phyloP scores from a whole-genome alignment of 53 echinoderm and acorn worm species.

The Henricia sp. region DNA sequence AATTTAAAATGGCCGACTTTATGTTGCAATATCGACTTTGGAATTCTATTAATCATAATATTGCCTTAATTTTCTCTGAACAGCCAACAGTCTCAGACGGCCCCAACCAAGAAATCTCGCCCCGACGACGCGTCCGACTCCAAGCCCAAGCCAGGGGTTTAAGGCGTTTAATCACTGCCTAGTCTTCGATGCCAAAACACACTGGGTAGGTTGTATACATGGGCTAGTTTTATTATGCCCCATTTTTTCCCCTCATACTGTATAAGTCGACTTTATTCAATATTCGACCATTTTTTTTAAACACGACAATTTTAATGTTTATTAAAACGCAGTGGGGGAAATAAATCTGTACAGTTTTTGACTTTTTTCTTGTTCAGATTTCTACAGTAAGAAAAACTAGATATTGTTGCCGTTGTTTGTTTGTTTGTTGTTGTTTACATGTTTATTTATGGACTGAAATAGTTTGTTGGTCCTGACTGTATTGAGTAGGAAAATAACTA shows the following conservation, averaged over 20 bases:
- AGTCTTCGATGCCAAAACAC: background rate
- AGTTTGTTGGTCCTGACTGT: background rate
- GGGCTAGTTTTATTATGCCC: background rate
- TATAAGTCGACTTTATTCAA: background rate
- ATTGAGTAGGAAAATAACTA: background rate
- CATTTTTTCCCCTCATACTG: conserved; percentile 3
- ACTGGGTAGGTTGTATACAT: background rate
- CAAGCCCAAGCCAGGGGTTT: conserved; percentile 10
- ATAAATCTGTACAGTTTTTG: conserved; percentile 48
- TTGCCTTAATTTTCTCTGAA: background rate
- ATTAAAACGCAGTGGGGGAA: background rate
- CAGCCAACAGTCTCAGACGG: conserved; percentile 29
- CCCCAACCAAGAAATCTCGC: conserved; percentile 27
- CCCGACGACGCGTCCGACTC: conserved; percentile 10
- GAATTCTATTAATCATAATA: too few relatives aligned
- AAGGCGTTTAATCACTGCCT: background rate
- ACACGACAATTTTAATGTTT: conserved; percentile 16
- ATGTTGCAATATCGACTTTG: too few relatives aligned
- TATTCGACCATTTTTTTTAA: conserved; percentile 13
- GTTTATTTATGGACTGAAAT: conserved; percentile 24
- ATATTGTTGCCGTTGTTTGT: background rate
- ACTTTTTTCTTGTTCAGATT: conserved; percentile 17
- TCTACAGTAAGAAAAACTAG: background rate
- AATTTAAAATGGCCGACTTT: too few relatives aligned
- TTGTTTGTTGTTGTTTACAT: background rate